Conservation (phyloP, 2,113 vertebrate genomes). For the Sinosuthora webbiana region DNA sequence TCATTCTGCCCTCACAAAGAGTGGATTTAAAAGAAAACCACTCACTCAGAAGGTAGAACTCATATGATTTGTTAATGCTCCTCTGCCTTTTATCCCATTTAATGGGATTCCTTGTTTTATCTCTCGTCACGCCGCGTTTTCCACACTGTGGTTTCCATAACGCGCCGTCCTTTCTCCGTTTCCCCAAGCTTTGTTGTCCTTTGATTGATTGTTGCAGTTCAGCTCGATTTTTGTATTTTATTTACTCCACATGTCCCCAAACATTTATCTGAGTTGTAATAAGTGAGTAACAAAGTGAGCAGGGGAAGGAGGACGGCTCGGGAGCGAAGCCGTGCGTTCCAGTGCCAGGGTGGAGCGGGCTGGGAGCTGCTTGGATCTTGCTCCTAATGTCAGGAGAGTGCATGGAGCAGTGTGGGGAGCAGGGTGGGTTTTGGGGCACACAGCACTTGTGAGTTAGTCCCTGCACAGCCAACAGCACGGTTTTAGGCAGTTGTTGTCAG, state of each 20-base stretch:
- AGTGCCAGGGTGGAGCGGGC: neutral
- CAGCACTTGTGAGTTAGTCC: neutral
- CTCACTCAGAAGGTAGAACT: neutral
- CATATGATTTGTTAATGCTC: neutral
- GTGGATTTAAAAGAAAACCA: neutral
- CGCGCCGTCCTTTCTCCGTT: neutral
- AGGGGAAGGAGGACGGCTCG: neutral
- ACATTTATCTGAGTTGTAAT: neutral
- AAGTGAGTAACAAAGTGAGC: neutral
- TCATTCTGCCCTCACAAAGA: neutral
- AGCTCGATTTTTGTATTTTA: neutral
- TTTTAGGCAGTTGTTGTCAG: neutral
- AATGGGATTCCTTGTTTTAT: constrained; percentile 3
- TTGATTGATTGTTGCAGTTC: neutral
- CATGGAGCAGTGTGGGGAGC: neutral
- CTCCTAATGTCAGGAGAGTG: neutral
- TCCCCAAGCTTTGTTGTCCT: neutral
- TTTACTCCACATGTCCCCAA: neutral
- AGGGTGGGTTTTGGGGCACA: neutral
- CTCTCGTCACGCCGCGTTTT: neutral
- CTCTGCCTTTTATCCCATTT: neutral
- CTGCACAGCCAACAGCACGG: accelerated
- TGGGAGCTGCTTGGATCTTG: neutral
- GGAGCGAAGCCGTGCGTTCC: neutral
- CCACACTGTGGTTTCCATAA: neutral